These are phyloP conservation scores for Aphidius gifuensis DNA, from an alignment of 1,140 invertebrate genomes.

Conservation along the genomic window DNA sequence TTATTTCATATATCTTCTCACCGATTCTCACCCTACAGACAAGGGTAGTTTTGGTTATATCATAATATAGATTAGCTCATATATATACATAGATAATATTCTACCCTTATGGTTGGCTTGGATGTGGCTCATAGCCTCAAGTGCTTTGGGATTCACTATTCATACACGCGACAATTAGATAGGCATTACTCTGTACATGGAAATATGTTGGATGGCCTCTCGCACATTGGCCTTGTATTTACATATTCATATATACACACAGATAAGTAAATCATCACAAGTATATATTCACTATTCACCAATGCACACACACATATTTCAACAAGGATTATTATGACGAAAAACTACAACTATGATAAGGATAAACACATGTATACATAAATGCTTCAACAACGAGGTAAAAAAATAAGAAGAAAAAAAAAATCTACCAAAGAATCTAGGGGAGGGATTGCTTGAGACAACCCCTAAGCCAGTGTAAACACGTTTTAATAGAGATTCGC, in stretches of 20 bases:
- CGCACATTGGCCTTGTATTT: neutral
- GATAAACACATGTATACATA: neutral
- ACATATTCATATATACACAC: neutral
- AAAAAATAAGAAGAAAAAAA: conserved; percentile 8
- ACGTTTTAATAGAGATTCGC: conserved; percentile 59
- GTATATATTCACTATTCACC: too few relatives aligned
- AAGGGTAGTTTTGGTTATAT: conserved; percentile 37
- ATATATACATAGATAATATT: conserved; percentile 26
- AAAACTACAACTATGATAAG: too few relatives aligned
- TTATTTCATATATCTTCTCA: too few relatives aligned
- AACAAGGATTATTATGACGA: too few relatives aligned
- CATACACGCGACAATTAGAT: conserved; percentile 59
- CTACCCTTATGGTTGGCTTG: conserved; percentile 47
- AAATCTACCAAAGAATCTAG: conserved; percentile 28
- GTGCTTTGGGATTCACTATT: conserved; percentile 57
- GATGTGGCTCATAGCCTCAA: conserved; percentile 53
- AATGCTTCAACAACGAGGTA: neutral
- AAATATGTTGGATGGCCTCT: neutral
- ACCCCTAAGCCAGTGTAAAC: conserved; percentile 58
- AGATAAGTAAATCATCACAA: neutral
- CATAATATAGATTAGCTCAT: conserved; percentile 58
- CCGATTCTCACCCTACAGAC: neutral
- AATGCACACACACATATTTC: too few relatives aligned
- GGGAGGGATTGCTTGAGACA: conserved; percentile 50
- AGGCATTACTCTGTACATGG: conserved; percentile 48